Evolutionary conservation across 1,140 invertebrate species (phyloP), one percentile per base, ranked within the genome.

Genomic region (Leptinotarsa texana): DNA sequence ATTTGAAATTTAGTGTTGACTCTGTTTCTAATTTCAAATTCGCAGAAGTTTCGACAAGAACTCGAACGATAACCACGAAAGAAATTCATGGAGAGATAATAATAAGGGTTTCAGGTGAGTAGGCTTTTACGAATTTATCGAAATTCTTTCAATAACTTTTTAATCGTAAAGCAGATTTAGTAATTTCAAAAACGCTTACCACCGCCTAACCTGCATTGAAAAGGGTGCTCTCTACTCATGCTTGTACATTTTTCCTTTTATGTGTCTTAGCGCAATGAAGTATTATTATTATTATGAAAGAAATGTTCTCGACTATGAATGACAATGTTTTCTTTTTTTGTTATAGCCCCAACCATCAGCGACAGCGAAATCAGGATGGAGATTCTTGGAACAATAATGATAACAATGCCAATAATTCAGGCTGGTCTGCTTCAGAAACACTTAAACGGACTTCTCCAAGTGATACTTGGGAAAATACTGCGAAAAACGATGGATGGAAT

Each of bases 41-140:
- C 33, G 33, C 24, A 22, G 18, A 27, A 66, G 13, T 27, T 15
- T 27, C 24, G 65, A 66, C 65, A 66, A 66, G n/a, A 42, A 42
- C 33, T 42, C 77, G 48, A 81, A 78, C 70, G 79, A 81, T 47
- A 72, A 48, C 49, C 15, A 79, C 51, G 73, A 77, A 22, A 71
- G 72, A 24, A 75, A 66, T 68, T 78, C 80, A 65, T 82, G 80
- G 80, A 72, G 79, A 75, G 78, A 82, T 68, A 77, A 78, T 63
- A 81, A 79, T 22, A 80, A 79, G 78, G 77, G 75, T 49, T 81
- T 78, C 49, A 77, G 74, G 80, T 81, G 74, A 75, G 77, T 76
- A 15, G 27, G 27, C 15, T 51, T 51, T 75, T 0, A 42, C 33
- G 33, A 42, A 11, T 42, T 11, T 11, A 11, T 42, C 3, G 8